Percentiles rank a stretch among this genome's conserved stretches.
Evolutionary conservation across 1,140 invertebrate species (phyloP).

Genomic region (Metaphire vulgaris): DNA sequence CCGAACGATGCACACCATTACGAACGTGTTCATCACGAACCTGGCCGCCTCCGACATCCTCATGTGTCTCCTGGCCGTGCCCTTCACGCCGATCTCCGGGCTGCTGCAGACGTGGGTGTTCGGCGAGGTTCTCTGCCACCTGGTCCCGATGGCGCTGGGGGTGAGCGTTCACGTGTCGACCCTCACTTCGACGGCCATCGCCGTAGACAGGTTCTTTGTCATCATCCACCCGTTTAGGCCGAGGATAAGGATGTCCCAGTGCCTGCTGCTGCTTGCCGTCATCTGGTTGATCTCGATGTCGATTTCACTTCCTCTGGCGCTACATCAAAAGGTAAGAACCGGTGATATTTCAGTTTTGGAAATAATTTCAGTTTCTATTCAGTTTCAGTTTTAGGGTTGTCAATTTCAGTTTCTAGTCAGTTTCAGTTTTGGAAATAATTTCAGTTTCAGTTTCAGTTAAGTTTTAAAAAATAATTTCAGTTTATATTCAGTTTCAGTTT

Average conservation of each 20-base stretch:
- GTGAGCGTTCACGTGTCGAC: constrained; percentile 85
- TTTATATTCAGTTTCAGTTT: too few relatives aligned
- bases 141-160: constrained; percentile 78
- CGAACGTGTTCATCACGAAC: constrained; percentile 95
- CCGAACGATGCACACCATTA: constrained; percentile 92
- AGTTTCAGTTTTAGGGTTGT: too few relatives aligned
- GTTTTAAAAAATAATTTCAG: too few relatives aligned
- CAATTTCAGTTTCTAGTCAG: too few relatives aligned
- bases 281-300: constrained; percentile 84
- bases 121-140: constrained; percentile 74
- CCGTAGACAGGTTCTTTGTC: constrained; percentile 90
- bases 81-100: constrained; percentile 66
- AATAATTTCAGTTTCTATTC: too few relatives aligned
- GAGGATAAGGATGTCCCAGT: constrained; percentile 64
- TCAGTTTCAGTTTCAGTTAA: too few relatives aligned
- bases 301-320: constrained; percentile 67
- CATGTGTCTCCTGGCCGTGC: constrained; percentile 86
- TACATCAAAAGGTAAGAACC: constrained; percentile 33
- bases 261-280: constrained; percentile 72
- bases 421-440: too few relatives aligned
- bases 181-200: constrained; percentile 89
- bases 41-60: constrained; percentile 83
- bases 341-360: too few relatives aligned
- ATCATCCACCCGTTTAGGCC: constrained; percentile 83
- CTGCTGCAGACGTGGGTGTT: constrained; percentile 83